Base-by-base conservation (phyloP, 53 echinoderm and acorn worm species). In the Crossaster papposus region DNA sequence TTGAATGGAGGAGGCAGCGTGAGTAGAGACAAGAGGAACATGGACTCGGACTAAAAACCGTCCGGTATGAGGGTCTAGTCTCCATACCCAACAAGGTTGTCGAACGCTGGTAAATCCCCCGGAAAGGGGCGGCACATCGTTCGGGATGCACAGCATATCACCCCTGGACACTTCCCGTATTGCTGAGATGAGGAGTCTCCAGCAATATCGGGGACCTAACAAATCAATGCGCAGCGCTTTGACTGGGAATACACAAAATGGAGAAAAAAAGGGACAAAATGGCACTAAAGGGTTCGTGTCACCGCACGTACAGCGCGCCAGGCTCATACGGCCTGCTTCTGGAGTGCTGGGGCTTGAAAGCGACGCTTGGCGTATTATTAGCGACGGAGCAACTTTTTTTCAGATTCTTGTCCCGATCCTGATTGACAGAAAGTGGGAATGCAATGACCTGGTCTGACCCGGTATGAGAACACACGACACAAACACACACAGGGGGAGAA, bases 391-490 rank as follows among this genome's bases (percentile, higher is more conserved):
- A 78, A 44, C 51, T 78, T 78, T 78, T 78, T 78, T 65, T 15
- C 83, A 35, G 83, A 38, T 83, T 73, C 74, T 73, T 34, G 33
- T 62, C 36, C 76, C 75, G 31, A 75, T 72, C 87, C 26, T 87
- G 87, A 87, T 87, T 87, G 87, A 87, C 87, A 87, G 87, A 87
- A 76, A 55, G 76, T 87, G 72, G 76, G 62, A 87, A 87, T 87
- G 87, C 76, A 87, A 87, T 87, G 87, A 87, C 87, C 87, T 87
- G 62, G 23, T 3, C 75, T 87, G 87, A 87, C 87, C 87, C 75
- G 54, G 12, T 52, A 55, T 54, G 24, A 24, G 75, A 77, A 77
- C 87, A 77, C 77, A 77, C 24, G 87, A 87, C 37, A 68, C 64
- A 87, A 18, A 33, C 75, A 76, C 35, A 75, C 87, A 77, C 72